Base-by-base conservation (phyloP, 2,797 vertebrate species). In the Lithobates pipiens region DNA sequence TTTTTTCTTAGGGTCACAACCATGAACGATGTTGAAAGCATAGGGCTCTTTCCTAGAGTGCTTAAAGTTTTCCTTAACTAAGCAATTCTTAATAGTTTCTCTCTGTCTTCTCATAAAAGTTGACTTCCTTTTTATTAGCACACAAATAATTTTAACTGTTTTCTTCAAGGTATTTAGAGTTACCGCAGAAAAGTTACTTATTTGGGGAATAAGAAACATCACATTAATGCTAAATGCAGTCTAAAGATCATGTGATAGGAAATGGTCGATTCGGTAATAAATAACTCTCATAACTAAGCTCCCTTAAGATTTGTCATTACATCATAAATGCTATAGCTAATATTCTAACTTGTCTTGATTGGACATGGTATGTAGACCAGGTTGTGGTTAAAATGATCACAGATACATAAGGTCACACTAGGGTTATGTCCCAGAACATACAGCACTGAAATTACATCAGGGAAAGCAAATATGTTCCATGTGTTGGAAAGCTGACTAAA, bases 401-500 rank as follows among this genome's bases (percentile, higher is more conserved):
- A 68, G 80, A 83, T 78, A 61, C 32, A 74, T 36, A 83, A 69
- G 85, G 85, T 86, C 85, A 75, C 9, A 21, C 39, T 69, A 77
- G 78, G 85, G 80, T 86, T 86, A 86, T 73, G 76, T 79, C 65
- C 46, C 69, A 76, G 70, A 76, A 50, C 80, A 68, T 70, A 46
- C 77, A 71, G 42, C 34, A 67, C n/a, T 57, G 78, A 82, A 70
- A 81, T 83, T 73, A 73, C 74, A 82, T 86, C 75, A 78, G 76
- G 61, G 61, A 69, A 27, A 79, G 69, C 29, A 83, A 86, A 86
- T 82, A 39, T 68, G 80, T 86, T 83, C 85, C 80, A 86, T 86
- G 76, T 83, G 85, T 83, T 78, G 63, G 68, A 79, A 78, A 69
- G 69, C 85, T 69, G 80, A 27, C 76, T 72, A 79, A 54, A 67